These are phyloP conservation scores for Rhadina sibilatrix DNA, from an alignment of 2,113 vertebrate genomes.

Conservation along the genomic window DNA sequence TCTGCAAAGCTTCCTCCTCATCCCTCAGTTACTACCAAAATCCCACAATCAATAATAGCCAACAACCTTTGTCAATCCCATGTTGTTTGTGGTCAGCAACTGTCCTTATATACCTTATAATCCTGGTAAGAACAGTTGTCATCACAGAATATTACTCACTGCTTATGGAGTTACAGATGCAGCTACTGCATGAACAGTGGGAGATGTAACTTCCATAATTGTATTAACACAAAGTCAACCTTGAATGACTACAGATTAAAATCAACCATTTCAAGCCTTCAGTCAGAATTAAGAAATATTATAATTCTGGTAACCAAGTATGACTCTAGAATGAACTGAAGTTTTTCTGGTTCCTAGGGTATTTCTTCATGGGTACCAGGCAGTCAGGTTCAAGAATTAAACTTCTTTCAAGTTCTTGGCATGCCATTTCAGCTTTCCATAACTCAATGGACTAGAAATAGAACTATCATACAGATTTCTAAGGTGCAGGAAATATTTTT, in stretches of 20 bases:
- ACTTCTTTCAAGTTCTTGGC: background rate
- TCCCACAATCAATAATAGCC: background rate
- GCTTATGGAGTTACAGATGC: background rate
- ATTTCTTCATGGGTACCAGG: background rate
- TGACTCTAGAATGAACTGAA: background rate
- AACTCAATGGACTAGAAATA: background rate
- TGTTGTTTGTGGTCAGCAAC: background rate
- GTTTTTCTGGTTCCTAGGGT: background rate
- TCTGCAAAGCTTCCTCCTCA: background rate
- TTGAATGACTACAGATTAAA: background rate
- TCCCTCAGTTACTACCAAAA: background rate
- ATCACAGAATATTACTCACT: background rate
- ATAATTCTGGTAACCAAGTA: background rate
- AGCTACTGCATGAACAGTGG: background rate
- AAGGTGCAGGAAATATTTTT: background rate
- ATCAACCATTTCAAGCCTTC: background rate
- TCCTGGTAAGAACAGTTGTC: background rate
- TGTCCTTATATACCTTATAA: background rate
- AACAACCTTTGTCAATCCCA: background rate
- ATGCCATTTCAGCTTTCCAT: background rate
- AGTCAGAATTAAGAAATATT: background rate
- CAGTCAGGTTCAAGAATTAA: background rate
- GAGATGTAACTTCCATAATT: background rate
- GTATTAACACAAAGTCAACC: background rate
- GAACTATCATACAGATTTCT: background rate